phyloP scores from a whole-genome alignment of 2,888 invertebrate species.

The Arrhopalites spinosus region DNA sequence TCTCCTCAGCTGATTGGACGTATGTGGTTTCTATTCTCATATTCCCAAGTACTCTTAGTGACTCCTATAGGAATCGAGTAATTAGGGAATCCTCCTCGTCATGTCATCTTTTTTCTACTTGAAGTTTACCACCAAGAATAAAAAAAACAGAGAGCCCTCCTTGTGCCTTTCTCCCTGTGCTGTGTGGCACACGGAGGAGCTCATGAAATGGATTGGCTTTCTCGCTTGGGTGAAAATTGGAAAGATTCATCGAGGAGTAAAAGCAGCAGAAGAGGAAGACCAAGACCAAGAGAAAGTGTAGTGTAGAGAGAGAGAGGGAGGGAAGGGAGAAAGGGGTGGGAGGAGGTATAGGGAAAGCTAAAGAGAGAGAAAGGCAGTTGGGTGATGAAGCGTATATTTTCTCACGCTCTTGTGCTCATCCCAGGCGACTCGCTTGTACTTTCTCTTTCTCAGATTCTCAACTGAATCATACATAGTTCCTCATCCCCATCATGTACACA shows the following conservation, averaged over 20 bases:
- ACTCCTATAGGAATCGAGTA: no score
- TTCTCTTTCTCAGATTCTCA: not conserved
- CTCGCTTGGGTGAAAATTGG: slow-evolving; percentile 16
- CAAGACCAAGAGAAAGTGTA: not conserved
- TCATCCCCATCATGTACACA: not conserved
- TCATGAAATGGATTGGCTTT: slow-evolving; percentile 19
- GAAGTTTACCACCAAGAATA: no score
- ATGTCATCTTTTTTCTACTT: no score
- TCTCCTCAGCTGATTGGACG: no score
- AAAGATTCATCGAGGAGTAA: slow-evolving; percentile 17
- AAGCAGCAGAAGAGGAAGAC: not conserved
- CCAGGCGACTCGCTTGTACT: not conserved
- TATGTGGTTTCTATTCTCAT: no score
- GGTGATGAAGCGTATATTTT: slow-evolving; percentile 20
- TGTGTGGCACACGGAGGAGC: not conserved
- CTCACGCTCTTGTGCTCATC: slow-evolving; percentile 14
- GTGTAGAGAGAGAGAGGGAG: not conserved
- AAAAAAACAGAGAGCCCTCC: no score
- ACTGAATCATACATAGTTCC: no score
- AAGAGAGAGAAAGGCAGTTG: not conserved
- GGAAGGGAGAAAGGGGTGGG: not conserved
- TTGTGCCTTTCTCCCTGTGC: no score
- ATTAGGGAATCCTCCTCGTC: no score
- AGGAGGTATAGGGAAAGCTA: not conserved
- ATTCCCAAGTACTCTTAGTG: no score